A percentile compares a stretch with the other conserved stretches of the same genome.
Evolutionary conservation across 2,888 invertebrate genomes (phyloP).

Genomic region (Busseola fusca): DNA sequence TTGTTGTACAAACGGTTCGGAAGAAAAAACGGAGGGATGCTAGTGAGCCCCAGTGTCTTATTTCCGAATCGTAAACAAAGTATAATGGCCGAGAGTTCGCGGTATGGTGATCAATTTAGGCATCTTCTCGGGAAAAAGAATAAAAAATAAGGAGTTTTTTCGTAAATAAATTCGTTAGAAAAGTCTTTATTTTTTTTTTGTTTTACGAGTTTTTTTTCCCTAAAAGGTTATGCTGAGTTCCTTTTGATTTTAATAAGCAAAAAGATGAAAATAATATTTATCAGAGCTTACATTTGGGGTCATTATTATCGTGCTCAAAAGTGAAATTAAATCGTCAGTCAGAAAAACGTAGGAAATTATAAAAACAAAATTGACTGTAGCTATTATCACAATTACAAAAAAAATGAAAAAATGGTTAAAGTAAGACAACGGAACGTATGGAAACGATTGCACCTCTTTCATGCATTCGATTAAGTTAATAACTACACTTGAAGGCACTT

Average conservation of each 20-base stretch:
- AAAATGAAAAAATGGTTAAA: constrained; percentile 56
- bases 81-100: constrained; percentile 56
- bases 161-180: constrained; percentile 36
- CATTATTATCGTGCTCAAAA: background rate
- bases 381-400: constrained; percentile 27
- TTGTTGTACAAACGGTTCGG: constrained; percentile 64
- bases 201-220: constrained; percentile 27
- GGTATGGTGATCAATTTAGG: constrained; percentile 52
- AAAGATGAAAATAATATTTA: background rate
- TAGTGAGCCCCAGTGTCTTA: constrained; percentile 56
- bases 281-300: background rate
- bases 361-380: constrained; percentile 31
- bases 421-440: constrained; percentile 69
- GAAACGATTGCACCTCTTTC: constrained; percentile 73
- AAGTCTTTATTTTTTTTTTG: constrained; percentile 20
- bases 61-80: constrained; percentile 65
- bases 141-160: constrained; percentile 42
- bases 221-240: constrained; percentile 9
- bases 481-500: constrained; percentile 68
- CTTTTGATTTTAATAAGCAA: constrained; percentile 24
- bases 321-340: background rate
- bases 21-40: constrained; percentile 47
- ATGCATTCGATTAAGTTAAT: constrained; percentile 75
- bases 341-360: constrained; percentile 16
- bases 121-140: constrained; percentile 36